Base-by-base conservation (phyloP, 2,797 vertebrate species). In the Helostoma temminkii region DNA sequence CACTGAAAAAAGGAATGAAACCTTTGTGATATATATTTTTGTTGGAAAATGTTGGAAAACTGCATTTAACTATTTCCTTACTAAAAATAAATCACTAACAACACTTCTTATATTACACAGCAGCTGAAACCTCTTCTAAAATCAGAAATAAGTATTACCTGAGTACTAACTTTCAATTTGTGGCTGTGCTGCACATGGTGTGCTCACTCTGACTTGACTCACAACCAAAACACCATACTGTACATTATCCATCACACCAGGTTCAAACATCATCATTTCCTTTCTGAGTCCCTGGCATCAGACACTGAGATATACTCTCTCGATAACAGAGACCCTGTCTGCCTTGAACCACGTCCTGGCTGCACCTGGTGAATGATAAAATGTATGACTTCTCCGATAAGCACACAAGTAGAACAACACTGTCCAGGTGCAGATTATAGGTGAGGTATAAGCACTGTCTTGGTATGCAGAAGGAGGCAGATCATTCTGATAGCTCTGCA, bases 341-440 rank as follows among this genome's bases (percentile, higher is more conserved):
- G 73, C 74, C 71, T 89, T 80, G 82, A 90, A 81, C 68, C 83
- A 68, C 83, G 86, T 91, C 81, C 81, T 68, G 72, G 86, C 88
- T 89, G 89, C 89, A 93, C 85, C 90, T 92, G 90, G 84, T 63
- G 67, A 88, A 87, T 88, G 85, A 91, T 91, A 91, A 92, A 91
- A 91, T 66, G 72, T 86, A 90, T 76, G 87, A 87, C 75, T 88
- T 77, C 26, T 55, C 74, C 63, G 90, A 93, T 93, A 92, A 93
- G 88, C 84, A 78, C 83, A 70, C 74, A 81, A 89, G 87, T 89
- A 88, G 87, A 88, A 91, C 87, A 92, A 90, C 84, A 88, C 81
- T 83, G 88, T 88, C 91, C 90, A 93, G 91, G 92, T 93, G 92
- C 90, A 89, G 85, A 86, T 89, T 83, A 88, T 88, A 88, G 86